Evolutionary conservation across 2,113 vertebrate species (phyloP).

Genomic region (Apteryx owenii): DNA sequence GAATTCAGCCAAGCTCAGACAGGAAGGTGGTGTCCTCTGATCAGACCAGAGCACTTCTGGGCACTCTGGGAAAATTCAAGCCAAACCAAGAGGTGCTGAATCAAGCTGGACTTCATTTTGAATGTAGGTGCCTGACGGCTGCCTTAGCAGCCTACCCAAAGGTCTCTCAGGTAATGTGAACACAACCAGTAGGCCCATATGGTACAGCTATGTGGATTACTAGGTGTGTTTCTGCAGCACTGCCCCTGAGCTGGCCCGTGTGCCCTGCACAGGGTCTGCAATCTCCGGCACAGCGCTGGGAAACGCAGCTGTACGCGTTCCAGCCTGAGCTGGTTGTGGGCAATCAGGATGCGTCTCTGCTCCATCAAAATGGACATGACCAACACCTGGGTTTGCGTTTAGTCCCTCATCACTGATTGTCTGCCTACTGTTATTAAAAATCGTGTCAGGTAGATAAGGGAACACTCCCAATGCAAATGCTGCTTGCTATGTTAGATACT

Average conservation of each 20-base stretch:
- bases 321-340: neutral
- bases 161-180: neutral
- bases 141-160: neutral
- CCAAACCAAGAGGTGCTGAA: neutral
- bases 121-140: neutral
- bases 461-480: neutral
- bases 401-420: neutral
- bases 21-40: neutral
- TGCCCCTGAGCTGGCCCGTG: neutral
- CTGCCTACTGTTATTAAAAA: neutral
- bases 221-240: neutral
- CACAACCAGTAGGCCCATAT: neutral
- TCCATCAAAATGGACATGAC: too few species aligned
- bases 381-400: neutral
- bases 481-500: neutral
- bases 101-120: neutral
- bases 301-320: neutral
- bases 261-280: neutral
- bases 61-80: neutral
- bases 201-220: neutral
- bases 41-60: neutral
- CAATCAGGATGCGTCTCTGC: neutral
- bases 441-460: neutral
- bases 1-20: neutral
- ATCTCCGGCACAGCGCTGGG: neutral